phyloP scores from a whole-genome alignment of 1,140 invertebrate species.

The Chrysomallon squamiferum region DNA sequence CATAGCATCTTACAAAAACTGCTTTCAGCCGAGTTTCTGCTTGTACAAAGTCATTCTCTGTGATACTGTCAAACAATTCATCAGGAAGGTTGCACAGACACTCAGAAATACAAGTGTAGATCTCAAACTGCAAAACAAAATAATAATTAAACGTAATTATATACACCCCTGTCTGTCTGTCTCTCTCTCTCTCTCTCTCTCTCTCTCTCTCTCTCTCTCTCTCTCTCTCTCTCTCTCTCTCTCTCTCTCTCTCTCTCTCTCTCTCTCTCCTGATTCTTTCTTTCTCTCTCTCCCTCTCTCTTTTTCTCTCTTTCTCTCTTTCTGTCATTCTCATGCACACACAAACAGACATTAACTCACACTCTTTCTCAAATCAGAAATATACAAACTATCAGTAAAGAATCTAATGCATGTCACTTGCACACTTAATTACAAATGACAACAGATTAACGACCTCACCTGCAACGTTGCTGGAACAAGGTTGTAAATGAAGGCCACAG shows the following conservation, averaged over 20 bases:
- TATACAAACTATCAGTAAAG: no score
- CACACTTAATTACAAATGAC: no score
- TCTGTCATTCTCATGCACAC: no score
- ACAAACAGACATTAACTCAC: no score
- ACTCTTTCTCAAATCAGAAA: no score
- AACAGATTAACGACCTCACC: no score
- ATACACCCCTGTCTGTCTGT: neutral
- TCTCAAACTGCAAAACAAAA: conserved; percentile 10
- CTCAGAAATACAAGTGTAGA: conserved; percentile 30
- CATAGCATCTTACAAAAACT: conserved; percentile 43
- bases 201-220: conserved; percentile 6
- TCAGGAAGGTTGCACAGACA: conserved; percentile 51
- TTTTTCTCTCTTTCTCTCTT: no score
- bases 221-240: no score
- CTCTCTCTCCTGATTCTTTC: no score
- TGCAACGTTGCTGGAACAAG: conserved; percentile 4
- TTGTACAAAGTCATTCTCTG: conserved; percentile 34
- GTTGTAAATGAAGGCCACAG: conserved; percentile 29
- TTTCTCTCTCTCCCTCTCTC: no score
- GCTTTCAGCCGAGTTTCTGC: conserved; percentile 24
- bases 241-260: no score
- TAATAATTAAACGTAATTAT: neutral
- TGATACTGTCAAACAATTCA: conserved; percentile 46
- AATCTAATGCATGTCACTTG: no score
- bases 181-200: neutral